These are phyloP conservation scores for Tethea ocularis DNA, from an alignment of 2,888 invertebrate genomes.

Conservation along the genomic window DNA sequence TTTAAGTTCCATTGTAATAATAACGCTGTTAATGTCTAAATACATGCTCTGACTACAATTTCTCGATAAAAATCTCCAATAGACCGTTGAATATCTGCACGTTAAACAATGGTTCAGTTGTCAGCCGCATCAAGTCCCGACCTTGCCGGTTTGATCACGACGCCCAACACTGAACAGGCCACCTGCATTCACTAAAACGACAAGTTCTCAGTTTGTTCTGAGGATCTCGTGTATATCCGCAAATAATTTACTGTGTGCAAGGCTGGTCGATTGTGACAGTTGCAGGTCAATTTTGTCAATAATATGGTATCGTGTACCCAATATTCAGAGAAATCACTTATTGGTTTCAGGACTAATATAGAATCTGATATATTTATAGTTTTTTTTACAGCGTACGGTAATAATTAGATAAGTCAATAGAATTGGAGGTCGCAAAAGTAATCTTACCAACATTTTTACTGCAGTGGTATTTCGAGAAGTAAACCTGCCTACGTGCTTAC, in stretches of 20 bases:
- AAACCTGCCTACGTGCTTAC: too few relatives aligned
- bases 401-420: too few relatives aligned
- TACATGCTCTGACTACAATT: neutral
- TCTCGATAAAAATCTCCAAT: neutral
- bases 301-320: neutral
- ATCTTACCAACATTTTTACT: too few relatives aligned
- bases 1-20: constrained; percentile 9
- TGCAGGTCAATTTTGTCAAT: neutral
- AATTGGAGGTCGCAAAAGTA: too few relatives aligned
- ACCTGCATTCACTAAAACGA: constrained; percentile 45
- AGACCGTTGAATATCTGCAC: neutral
- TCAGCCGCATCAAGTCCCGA: neutral
- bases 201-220: constrained; percentile 5
- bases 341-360: neutral
- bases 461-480: too few relatives aligned
- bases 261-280: neutral
- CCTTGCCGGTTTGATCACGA: constrained; percentile 66
- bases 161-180: constrained; percentile 30
- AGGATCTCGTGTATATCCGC: constrained; percentile 5
- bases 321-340: neutral
- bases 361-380: too few relatives aligned
- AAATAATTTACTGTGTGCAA: neutral
- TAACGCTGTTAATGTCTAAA: neutral
- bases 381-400: too few relatives aligned
- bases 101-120: neutral